Evolutionary conservation across 2,797 vertebrate species (phyloP).

Genomic region (Eulemur mongoz): DNA sequence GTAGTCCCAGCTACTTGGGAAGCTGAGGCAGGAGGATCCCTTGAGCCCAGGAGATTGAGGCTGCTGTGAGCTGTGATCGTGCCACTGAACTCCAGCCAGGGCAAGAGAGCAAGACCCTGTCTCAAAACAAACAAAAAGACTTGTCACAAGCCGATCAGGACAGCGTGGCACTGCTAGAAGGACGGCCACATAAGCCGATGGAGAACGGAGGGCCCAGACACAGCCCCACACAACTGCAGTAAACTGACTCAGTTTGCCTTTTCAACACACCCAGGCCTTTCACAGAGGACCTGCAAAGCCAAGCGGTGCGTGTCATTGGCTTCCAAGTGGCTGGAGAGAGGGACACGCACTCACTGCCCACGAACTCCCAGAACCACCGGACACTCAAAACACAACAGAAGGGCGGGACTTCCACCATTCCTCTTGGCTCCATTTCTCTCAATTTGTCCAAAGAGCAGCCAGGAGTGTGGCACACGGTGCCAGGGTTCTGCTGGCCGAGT

Average conservation of each 20-base stretch:
- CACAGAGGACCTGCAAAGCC: not conserved
- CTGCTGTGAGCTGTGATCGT: too few relatives aligned
- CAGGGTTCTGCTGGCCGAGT: not conserved
- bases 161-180: not conserved
- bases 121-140: not conserved
- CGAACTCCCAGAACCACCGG: not conserved
- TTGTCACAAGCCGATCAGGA: not conserved
- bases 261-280: not conserved
- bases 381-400: not conserved
- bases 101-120: too few relatives aligned
- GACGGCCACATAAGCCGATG: not conserved
- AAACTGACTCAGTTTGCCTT: not conserved
- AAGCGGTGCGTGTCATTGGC: not conserved
- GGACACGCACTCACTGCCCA: not conserved
- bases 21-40: too few relatives aligned
- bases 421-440: not conserved
- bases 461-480: not conserved
- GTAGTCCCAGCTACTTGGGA: too few relatives aligned
- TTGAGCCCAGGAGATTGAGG: too few relatives aligned
- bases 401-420: not conserved
- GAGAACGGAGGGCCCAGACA: not conserved
- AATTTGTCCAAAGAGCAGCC: not conserved
- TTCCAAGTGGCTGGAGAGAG: not conserved
- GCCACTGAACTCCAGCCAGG: too few relatives aligned
- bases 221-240: not conserved